Base-by-base conservation (phyloP, 2,113 vertebrate genomes). In the Neotoma lepida region DNA sequence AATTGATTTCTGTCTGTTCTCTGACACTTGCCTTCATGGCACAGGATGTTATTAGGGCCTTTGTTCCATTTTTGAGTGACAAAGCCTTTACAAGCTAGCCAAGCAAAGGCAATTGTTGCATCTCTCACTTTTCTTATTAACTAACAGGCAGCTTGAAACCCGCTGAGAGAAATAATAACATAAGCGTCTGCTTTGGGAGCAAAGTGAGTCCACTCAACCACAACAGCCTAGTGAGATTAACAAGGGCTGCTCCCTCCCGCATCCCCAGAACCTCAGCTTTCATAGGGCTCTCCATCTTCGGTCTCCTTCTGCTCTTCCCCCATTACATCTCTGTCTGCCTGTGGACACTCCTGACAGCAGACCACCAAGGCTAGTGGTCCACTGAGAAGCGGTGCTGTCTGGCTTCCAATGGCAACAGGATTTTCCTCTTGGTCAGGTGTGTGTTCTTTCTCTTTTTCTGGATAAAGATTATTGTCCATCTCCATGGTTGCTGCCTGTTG, bases 1-100 rank as follows among this genome's bases (percentile, higher is more conserved):
- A 98, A 98, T 98, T 98, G 98, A 98, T 98, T 98, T 97, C 81
- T 97, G 97, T 97, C 97, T 98, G 95, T 98, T 98, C 97, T 96
- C 93, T 97, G 96, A 97, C 98, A 96, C 97, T 98, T 94, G 97
- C 95, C 97, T 98, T 97, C 66, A 74, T 56, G 0, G 97, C 89
- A 24, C 73, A 39, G 97, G 97, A 96, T 98, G 98, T 98, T 98
- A 98, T 98, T 98, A 98, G 97, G 97, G 97, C 97, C 97, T 98
- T 98, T 98, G 98, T 98, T 98, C 98, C 96, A 97, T 20, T 95
- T 98, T 97, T 94, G 98, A 97, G 97, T 92, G 95, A 98, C 71
- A 96, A 97, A 98, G 97, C 97, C 97, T 98, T 98, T 98, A 98
- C 98, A 98, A 97, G 97, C 96, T 97, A 98, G 96, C 98, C 94